Percentiles rank a stretch among this genome's conserved stretches.
These are phyloP conservation scores for Muscicapa adusta DNA, from an alignment of 2,113 vertebrate species.

Conservation along the genomic window DNA sequence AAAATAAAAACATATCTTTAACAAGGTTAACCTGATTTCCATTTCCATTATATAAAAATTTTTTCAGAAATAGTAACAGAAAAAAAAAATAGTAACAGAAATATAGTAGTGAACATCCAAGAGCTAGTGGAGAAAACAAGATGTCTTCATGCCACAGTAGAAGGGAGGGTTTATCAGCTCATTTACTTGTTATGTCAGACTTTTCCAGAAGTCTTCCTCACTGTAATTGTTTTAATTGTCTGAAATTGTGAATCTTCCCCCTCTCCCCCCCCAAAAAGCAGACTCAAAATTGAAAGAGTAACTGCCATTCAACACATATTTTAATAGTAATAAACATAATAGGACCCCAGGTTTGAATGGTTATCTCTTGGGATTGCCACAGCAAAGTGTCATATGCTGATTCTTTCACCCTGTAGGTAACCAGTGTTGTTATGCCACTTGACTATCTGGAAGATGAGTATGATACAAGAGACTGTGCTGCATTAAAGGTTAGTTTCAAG, in stretches of 20 bases:
- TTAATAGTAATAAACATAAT: not conserved
- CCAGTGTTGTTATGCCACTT: slow-evolving; percentile 73
- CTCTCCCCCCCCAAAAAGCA: fast-evolving
- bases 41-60: not conserved
- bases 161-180: not conserved
- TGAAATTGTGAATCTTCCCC: not conserved
- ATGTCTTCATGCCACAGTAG: not conserved
- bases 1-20: not conserved
- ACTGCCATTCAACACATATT: not conserved
- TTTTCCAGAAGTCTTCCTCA: not conserved
- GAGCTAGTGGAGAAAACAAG: not conserved
- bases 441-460: slow-evolving; percentile 85
- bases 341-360: not conserved
- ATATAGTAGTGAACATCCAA: not conserved
- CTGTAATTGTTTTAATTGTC: not conserved
- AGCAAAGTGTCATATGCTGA: not conserved
- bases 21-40: not conserved
- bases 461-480: slow-evolving; percentile 85
- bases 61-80: not conserved
- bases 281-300: not conserved
- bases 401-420: slow-evolving; percentile 75
- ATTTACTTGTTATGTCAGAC: not conserved
- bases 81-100: not conserved
- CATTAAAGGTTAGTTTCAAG: slow-evolving; percentile 83
- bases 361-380: not conserved